phyloP scores from a whole-genome alignment of 2,888 invertebrate species.

The Desoria tigrina region DNA sequence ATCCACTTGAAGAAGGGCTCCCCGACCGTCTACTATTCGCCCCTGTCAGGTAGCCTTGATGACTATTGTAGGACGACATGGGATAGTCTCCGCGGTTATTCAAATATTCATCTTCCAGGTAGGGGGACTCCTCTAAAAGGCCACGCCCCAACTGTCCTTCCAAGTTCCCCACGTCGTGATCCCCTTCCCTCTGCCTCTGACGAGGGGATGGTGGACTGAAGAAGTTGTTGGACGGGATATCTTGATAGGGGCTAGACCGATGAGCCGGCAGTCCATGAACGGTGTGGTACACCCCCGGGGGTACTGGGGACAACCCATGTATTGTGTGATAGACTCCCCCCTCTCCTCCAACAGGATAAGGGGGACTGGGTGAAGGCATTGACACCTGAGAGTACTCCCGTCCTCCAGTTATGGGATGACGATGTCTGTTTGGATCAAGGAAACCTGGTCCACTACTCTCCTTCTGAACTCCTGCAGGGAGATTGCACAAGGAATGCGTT shows the following conservation, averaged over 20 bases:
- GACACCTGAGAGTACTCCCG: too few species aligned
- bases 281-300: constrained; percentile 3
- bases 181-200: background rate
- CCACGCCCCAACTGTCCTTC: too few species aligned
- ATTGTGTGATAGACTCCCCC: constrained; percentile 11
- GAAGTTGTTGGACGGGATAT: too few species aligned
- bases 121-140: background rate
- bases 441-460: constrained; percentile 27
- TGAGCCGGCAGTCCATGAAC: background rate
- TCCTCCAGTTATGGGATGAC: too few species aligned
- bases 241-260: background rate
- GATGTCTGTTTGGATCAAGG: too few species aligned
- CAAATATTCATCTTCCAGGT: too few species aligned
- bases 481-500: constrained; percentile 45
- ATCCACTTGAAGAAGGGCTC: constrained; percentile 42
- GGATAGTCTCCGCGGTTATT: too few species aligned
- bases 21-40: constrained; percentile 34
- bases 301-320: background rate
- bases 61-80: too few species aligned
- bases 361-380: constrained; percentile 18
- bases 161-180: background rate
- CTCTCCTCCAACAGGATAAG: constrained; percentile 26
- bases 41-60: constrained; percentile 5
- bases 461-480: constrained; percentile 40
- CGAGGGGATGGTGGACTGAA: too few species aligned